Conservation (phyloP, 2,797 vertebrate genomes). For the Gymnoscopelus braueri region DNA sequence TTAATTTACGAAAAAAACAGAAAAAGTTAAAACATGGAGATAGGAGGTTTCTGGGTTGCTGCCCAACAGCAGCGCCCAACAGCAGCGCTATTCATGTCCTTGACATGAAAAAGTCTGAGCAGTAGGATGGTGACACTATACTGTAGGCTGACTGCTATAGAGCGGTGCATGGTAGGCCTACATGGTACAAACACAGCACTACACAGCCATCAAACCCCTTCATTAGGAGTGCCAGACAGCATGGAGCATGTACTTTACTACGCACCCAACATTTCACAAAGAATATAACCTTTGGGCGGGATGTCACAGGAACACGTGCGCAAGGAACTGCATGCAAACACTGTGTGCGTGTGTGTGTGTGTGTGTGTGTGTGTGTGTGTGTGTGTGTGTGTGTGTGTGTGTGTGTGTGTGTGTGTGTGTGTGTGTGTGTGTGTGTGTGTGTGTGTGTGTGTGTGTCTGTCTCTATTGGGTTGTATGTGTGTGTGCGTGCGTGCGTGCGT, state of each 20-base stretch:
- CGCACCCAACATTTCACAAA: slow-evolving; percentile 86
- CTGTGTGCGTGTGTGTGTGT: slow-evolving; percentile 38
- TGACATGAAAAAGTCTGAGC: too few species aligned
- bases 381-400: slow-evolving; percentile 25
- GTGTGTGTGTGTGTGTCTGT: slow-evolving; percentile 29
- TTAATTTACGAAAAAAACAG: too few species aligned
- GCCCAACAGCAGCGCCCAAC: too few species aligned
- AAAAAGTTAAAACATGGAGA: too few species aligned
- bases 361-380: slow-evolving; percentile 4
- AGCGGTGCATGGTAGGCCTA: slow-evolving; percentile 61
- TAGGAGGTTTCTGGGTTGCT: too few species aligned
- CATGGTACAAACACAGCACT: slow-evolving; percentile 78
- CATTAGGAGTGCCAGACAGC: slow-evolving; percentile 86
- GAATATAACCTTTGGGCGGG: slow-evolving; percentile 86
- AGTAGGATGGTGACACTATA: too few species aligned
- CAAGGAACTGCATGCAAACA: slow-evolving; percentile 39
- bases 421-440: slow-evolving; percentile 34
- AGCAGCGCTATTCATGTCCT: too few species aligned
- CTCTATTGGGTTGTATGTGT: slow-evolving; percentile 1
- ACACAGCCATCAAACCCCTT: slow-evolving; percentile 77
- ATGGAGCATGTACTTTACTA: slow-evolving; percentile 86
- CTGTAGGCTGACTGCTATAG: not conserved
- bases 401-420: slow-evolving; percentile 19
- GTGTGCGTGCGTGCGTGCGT: slow-evolving; percentile 27
- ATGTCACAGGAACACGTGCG: slow-evolving; percentile 76